A percentile compares a stretch with the other conserved stretches of the same genome.
Evolutionary conservation across 2,797 vertebrate genomes (phyloP).

Genomic region (Coccyzus lansbergi): DNA sequence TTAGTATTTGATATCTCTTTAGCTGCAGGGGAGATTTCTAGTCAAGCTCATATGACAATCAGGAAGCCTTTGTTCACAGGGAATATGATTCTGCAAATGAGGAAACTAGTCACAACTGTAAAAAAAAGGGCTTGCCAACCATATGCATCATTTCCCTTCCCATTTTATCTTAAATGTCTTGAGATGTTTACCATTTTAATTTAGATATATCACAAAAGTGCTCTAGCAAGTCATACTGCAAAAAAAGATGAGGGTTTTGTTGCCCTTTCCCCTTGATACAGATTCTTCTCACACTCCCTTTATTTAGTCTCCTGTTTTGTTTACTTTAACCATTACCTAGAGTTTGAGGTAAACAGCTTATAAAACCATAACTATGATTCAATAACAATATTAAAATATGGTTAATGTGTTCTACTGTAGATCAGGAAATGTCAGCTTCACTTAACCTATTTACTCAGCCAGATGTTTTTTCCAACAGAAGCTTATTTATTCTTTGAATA

Average conservation of each 20-base stretch:
- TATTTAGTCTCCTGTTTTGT: background rate
- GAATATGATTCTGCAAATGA: background rate
- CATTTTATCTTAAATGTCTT: background rate
- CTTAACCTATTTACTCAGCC: background rate
- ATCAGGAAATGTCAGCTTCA: background rate
- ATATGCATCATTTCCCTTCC: background rate
- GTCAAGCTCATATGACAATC: background rate
- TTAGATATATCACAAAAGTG: background rate
- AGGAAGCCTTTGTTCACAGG: conserved; percentile 28
- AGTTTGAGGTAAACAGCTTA: background rate
- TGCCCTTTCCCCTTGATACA: background rate
- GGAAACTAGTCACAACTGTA: background rate
- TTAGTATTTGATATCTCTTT: conserved; percentile 39
- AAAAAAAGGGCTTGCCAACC: background rate
- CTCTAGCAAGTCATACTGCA: background rate
- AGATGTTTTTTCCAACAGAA: background rate
- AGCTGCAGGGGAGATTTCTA: conserved; percentile 6
- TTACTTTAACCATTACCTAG: background rate
- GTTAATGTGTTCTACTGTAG: background rate
- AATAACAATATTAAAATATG: background rate
- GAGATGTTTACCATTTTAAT: background rate
- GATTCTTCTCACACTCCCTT: background rate
- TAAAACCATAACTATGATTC: background rate
- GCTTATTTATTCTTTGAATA: background rate
- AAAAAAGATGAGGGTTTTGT: rapidly evolving